These are phyloP conservation scores for Atherinomorus stipes DNA, from an alignment of 2,113 vertebrate genomes.

Conservation along the genomic window DNA sequence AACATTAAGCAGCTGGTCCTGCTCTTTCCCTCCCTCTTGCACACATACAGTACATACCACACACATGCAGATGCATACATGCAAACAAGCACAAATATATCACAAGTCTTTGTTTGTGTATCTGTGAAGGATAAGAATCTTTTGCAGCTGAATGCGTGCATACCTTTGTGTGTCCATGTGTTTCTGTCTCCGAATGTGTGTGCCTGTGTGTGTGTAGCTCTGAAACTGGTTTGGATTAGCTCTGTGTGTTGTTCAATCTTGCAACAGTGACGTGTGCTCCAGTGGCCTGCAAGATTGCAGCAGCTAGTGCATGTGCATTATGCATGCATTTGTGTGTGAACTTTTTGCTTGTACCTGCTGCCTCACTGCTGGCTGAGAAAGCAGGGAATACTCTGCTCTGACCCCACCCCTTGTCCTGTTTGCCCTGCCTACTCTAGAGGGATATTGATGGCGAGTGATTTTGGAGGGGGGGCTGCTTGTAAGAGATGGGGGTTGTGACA, in stretches of 20 bases:
- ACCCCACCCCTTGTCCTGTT: slow-evolving; percentile 59
- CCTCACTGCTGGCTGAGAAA: slow-evolving; percentile 79
- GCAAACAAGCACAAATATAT: slow-evolving; percentile 40
- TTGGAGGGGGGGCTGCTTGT: slow-evolving; percentile 33
- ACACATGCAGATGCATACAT: neutral
- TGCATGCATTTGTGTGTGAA: slow-evolving; percentile 25
- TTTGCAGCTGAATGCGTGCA: slow-evolving; percentile 21
- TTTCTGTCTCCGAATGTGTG: slow-evolving; percentile 26
- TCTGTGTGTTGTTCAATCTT: slow-evolving; percentile 79
- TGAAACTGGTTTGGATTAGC: slow-evolving; percentile 78
- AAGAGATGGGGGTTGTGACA: slow-evolving; percentile 83
- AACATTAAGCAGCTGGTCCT: slow-evolving; percentile 87
- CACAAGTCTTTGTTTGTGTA: slow-evolving; percentile 37
- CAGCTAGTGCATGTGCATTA: slow-evolving; percentile 25
- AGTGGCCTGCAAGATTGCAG: slow-evolving; percentile 62
- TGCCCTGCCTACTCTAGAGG: slow-evolving; percentile 62
- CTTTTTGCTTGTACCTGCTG: slow-evolving; percentile 52
- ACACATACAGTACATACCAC: slow-evolving; percentile 12
- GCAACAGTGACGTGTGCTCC: slow-evolving; percentile 76
- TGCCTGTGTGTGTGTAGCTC: slow-evolving; percentile 13
- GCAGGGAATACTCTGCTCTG: slow-evolving; percentile 83
- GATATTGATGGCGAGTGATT: slow-evolving; percentile 69
- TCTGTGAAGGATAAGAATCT: slow-evolving; percentile 45
- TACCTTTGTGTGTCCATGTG: slow-evolving; percentile 12
- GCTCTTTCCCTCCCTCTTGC: slow-evolving; percentile 45